Conservation (phyloP, 2,797 vertebrate genomes). For the Nyctibius grandis region DNA sequence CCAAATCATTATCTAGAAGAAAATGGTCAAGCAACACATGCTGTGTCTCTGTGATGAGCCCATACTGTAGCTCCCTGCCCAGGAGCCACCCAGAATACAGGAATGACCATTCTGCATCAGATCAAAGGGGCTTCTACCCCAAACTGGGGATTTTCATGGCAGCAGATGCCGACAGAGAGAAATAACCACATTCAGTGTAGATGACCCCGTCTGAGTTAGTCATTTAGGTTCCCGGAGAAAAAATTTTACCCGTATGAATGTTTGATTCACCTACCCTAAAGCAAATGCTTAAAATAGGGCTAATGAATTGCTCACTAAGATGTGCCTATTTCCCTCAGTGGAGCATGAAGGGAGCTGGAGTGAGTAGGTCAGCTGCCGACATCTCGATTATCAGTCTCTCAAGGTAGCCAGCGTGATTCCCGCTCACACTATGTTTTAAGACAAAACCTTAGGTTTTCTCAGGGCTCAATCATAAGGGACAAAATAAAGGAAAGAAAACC, state of each 20-base stretch:
- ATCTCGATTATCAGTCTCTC: neutral
- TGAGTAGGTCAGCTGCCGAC: neutral
- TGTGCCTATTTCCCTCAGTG: neutral
- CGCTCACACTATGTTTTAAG: neutral
- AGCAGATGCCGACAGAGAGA: neutral
- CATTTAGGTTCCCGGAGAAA: neutral
- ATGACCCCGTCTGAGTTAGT: neutral
- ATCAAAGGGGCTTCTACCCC: neutral
- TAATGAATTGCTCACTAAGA: neutral
- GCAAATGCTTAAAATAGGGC: slow-evolving; percentile 13
- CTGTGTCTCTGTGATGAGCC: neutral
- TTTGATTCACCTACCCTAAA: neutral
- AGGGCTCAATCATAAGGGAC: neutral
- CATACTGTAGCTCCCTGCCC: neutral
- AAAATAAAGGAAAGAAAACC: neutral
- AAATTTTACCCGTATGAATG: neutral
- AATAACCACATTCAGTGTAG: neutral
- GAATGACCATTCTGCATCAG: neutral
- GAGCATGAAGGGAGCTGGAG: neutral
- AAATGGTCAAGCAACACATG: neutral
- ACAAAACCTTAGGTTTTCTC: neutral
- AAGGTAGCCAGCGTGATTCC: neutral
- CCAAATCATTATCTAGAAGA: neutral
- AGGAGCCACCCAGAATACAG: neutral
- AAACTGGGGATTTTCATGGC: neutral